Evolutionary conservation across 2,888 invertebrate species (phyloP).

Genomic region (Phyllotreta striolata): DNA sequence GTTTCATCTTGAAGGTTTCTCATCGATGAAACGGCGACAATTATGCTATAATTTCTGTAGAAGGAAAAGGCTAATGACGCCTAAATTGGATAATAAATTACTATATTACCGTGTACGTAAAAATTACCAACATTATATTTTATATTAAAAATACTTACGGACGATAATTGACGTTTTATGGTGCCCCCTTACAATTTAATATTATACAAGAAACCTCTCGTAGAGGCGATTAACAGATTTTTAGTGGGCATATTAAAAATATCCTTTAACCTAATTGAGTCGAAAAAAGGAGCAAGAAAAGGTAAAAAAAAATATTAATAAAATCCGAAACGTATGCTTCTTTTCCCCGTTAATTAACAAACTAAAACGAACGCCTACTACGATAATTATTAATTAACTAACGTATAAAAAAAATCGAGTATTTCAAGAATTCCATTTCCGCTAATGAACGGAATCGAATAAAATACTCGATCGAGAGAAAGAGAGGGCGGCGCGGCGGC

Average conservation of each 20-base stretch:
- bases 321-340: not conserved
- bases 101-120: slow-evolving; percentile 11
- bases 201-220: too few species aligned
- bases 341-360: slow-evolving; percentile 3
- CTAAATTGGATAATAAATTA: slow-evolving; percentile 20
- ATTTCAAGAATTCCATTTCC: not conserved
- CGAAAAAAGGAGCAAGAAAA: too few species aligned
- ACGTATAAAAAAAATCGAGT: not conserved
- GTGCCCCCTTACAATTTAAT: slow-evolving; percentile 1
- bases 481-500: not conserved
- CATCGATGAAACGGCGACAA: slow-evolving; percentile 24
- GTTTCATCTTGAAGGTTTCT: slow-evolving; percentile 21
- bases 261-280: too few species aligned
- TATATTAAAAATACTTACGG: slow-evolving; percentile 9
- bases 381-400: slow-evolving; percentile 2
- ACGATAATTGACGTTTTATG: slow-evolving; percentile 3
- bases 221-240: too few species aligned
- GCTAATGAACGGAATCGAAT: slow-evolving; percentile 10
- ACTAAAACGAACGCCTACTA: slow-evolving; percentile 1
- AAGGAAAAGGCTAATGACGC: slow-evolving; percentile 20
- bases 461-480: slow-evolving; percentile 1
- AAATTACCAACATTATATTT: slow-evolving; percentile 17
- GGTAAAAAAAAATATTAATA: not conserved
- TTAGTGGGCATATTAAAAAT: too few species aligned
- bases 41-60: slow-evolving; percentile 21